phyloP scores from a whole-genome alignment of 1,140 invertebrate species.

The Drosophila kanapiae region DNA sequence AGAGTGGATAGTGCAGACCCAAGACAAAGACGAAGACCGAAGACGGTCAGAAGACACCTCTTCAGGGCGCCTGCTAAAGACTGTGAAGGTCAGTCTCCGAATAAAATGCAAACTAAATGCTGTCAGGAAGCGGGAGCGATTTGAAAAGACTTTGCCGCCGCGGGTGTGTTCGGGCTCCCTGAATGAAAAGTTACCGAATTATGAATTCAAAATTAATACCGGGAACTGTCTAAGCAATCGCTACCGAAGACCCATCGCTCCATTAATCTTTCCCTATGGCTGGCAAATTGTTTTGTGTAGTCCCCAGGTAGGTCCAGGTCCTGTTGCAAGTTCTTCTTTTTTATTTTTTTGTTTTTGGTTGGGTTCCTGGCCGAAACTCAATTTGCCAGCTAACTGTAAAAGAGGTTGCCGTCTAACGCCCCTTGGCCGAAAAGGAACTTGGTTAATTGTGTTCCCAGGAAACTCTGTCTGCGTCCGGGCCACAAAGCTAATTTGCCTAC shows the following conservation, averaged over 20 bases:
- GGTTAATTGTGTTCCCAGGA: conserved; percentile 79
- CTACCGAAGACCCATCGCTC: conserved; percentile 59
- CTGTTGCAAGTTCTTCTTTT: not conserved
- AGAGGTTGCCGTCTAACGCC: conserved; percentile 59
- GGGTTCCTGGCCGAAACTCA: conserved; percentile 55
- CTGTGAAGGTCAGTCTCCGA: conserved; percentile 63
- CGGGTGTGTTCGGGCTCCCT: conserved; percentile 50
- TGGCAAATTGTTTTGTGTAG: conserved; percentile 68
- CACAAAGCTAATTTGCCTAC: conserved; percentile 78
- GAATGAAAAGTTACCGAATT: conserved; percentile 74
- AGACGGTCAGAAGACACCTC: conserved; percentile 11
- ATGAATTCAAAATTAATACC: conserved; percentile 84
- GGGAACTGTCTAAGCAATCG: conserved; percentile 82
- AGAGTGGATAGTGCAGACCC: conserved; percentile 28
- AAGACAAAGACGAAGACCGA: not conserved
- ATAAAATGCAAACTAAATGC: conserved; percentile 21
- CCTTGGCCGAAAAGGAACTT: conserved; percentile 46
- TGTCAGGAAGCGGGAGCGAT: conserved; percentile 22
- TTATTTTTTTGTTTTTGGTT: not conserved
- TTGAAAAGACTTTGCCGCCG: conserved; percentile 62
- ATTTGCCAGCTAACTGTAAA: conserved; percentile 75
- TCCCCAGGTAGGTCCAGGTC: conserved; percentile 51
- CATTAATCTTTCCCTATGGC: conserved; percentile 67
- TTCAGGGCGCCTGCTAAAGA: conserved; percentile 41
- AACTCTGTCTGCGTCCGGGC: conserved; percentile 31